Base-by-base conservation (phyloP, 2,888 invertebrate species). In the Pheosia tremula region DNA sequence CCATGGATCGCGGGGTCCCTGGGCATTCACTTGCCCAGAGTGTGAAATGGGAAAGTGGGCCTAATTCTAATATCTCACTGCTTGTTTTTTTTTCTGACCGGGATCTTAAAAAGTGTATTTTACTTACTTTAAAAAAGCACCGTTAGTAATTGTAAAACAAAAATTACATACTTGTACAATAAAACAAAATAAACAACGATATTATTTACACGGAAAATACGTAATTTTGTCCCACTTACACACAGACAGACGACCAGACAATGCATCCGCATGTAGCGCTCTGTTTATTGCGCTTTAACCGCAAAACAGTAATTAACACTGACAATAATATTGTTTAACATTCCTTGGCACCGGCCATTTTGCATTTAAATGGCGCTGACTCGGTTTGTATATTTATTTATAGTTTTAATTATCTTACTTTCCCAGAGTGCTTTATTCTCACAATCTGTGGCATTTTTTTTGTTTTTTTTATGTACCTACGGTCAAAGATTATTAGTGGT, bases 291-390 rank as follows among this genome's bases (percentile, higher is more conserved):
- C 67, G 45, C 56, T 6, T 60, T 65, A 55, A 64, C 70, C 66
- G 47, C 69, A 64, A 64, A 67, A 61, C 64, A 63, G 64, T 70
- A 72, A 77, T 77, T 63, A 75, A 60, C 63, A 53, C 65, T 66
- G 70, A 64, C 71, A 67, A 59, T 24, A 24, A 24, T 66, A 69
- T 70, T 60, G 66, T 66, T 56, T 58, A 64, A 66, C 64, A 70
- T 75, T 73, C 58, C 64, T 72, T 75, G 71, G 68, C 71, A 73
- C 61, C 56, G 67, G 64, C 59, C 54, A 64, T 77, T 75, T 69
- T 65, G 57, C 66, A 66, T 71, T 66, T 71, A 69, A 71, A 77
- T 67, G 74, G 67, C 24, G 45, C 36, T 56, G 43, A 36, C 45
- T 45, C 45, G 45, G 24, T 56, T 56, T 56, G 56, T 56, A 45